Evolutionary conservation across 1,140 invertebrate species (phyloP).

Genomic region (Philaenus spumarius): DNA sequence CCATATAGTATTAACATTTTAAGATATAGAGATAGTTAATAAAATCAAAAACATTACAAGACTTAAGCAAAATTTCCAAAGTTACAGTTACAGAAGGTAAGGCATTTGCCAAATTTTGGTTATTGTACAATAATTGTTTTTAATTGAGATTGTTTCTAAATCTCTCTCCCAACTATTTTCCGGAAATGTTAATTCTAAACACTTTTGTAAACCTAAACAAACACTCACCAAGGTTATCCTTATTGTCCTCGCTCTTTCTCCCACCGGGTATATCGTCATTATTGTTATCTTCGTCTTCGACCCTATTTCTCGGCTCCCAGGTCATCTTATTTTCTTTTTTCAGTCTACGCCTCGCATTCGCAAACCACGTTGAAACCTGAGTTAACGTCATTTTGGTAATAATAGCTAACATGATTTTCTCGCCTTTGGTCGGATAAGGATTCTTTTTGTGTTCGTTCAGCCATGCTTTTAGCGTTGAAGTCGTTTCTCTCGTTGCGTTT

Average conservation of each 20-base stretch:
- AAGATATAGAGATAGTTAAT: no score
- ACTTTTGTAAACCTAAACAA: no score
- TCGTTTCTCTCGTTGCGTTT: conserved; percentile 96
- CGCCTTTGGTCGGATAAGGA: conserved; percentile 97
- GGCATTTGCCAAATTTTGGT: no score
- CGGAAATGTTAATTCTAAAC: no score
- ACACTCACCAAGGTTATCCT: conserved; percentile 65
- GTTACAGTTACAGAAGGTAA: no score
- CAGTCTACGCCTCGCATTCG: conserved; percentile 87
- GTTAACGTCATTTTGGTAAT: conserved; percentile 99
- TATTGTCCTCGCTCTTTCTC: conserved; percentile 73
- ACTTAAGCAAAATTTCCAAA: no score
- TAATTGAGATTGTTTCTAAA: no score
- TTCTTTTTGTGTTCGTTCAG: conserved; percentile 98
- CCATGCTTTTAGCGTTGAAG: conserved; percentile 95
- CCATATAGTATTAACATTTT: no score
- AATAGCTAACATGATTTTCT: conserved; percentile 98
- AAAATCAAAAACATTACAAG: no score
- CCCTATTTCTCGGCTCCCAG: conserved; percentile 87
- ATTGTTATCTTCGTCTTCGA: conserved; percentile 83
- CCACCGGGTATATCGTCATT: conserved; percentile 70
- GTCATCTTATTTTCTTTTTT: conserved; percentile 99
- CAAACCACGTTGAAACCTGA: conserved; percentile 98
- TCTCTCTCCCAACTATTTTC: no score
- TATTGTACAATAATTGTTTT: no score